A percentile compares a stretch with the other conserved stretches of the same genome.
These are phyloP conservation scores for rabbit (Oryctolagus cuniculus) DNA, from an alignment of 2,113 vertebrate genomes.

Conservation along the genomic window mOryCun1.1 NC_091434.1:32796001-32796500, in stretches of 20 bases:
- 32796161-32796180: background rate
- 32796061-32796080: constrained; percentile 36
- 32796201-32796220: background rate
- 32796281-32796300: background rate
- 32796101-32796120: background rate
- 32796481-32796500: background rate
- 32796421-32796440: background rate
- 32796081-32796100: background rate
- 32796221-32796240: background rate
- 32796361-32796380: background rate
- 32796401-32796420: background rate
- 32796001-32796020: background rate
- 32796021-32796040: constrained; percentile 58
- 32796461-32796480: background rate
- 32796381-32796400: background rate
- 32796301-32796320: background rate
- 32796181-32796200: background rate
- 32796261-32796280: background rate
- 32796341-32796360: background rate
- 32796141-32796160: background rate
- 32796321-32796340: background rate
- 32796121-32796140: background rate
- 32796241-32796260: background rate
- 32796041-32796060: background rate
- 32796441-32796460: background rate